phyloP scores from a whole-genome alignment of 2,888 invertebrate species.

The Cantharis rustica region DNA sequence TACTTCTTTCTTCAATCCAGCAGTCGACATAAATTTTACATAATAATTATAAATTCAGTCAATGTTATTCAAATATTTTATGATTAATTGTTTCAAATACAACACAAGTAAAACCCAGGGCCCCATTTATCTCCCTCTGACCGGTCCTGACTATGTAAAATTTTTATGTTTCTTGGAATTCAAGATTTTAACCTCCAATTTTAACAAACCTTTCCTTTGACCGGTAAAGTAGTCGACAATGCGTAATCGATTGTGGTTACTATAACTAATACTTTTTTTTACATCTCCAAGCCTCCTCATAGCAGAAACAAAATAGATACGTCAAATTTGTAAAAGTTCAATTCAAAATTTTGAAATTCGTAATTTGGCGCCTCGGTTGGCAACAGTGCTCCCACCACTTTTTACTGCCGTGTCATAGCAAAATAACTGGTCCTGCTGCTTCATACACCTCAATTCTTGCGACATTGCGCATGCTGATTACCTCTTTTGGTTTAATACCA shows the following conservation, averaged over 20 bases:
- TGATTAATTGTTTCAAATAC: too few relatives aligned
- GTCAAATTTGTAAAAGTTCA: background rate
- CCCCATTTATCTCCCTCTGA: too few relatives aligned
- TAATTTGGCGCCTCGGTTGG: background rate
- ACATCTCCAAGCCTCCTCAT: background rate
- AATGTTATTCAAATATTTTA: too few relatives aligned
- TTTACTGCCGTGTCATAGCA: background rate
- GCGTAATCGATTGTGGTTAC: too few relatives aligned
- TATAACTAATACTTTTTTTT: background rate
- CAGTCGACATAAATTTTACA: too few relatives aligned
- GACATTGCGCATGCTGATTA: conserved; percentile 69
- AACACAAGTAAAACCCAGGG: too few relatives aligned
- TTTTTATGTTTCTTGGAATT: too few relatives aligned
- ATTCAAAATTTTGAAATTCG: background rate
- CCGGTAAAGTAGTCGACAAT: background rate
- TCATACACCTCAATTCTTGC: background rate
- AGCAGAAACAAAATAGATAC: background rate
- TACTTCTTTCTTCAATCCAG: too few relatives aligned
- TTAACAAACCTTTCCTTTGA: background rate
- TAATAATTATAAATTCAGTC: too few relatives aligned
- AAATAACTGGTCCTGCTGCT: background rate
- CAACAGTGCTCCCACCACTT: background rate
- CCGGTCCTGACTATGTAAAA: too few relatives aligned
- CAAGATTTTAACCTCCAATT: background rate
- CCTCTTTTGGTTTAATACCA: conserved; percentile 85